phyloP scores from a whole-genome alignment of 2,888 invertebrate species.

The Limenitis camilla region DNA sequence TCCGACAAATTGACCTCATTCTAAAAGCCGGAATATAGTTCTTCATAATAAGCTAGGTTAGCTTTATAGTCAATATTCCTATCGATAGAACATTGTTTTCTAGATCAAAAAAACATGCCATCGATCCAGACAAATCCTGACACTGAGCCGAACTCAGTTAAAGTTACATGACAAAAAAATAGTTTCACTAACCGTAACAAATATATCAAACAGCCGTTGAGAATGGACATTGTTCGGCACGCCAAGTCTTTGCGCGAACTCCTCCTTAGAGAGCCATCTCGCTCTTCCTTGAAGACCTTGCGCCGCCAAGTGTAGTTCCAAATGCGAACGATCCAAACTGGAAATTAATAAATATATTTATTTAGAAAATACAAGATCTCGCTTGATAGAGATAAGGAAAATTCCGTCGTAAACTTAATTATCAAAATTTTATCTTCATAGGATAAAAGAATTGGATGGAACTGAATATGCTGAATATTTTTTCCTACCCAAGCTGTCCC shows the following conservation, averaged over 20 bases:
- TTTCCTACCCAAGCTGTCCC: constrained; percentile 80
- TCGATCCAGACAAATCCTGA: too few species aligned
- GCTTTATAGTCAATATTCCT: too few species aligned
- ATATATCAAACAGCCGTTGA: constrained; percentile 78
- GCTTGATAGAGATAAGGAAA: neutral
- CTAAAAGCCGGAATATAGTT: too few species aligned
- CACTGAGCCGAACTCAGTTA: too few species aligned
- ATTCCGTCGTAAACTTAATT: neutral
- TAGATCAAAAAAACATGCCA: too few species aligned
- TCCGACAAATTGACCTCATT: too few species aligned
- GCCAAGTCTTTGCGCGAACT: constrained; percentile 79
- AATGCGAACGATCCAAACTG: constrained; percentile 72
- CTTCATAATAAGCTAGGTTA: too few species aligned
- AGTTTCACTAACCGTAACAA: constrained; percentile 72
- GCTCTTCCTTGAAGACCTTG: constrained; percentile 28
- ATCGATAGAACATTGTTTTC: too few species aligned
- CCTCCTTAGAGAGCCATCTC: constrained; percentile 42
- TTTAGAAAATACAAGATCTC: neutral
- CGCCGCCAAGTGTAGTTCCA: constrained; percentile 63
- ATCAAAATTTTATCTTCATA: too few species aligned
- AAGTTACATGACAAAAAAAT: too few species aligned
- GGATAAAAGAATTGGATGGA: too few species aligned
- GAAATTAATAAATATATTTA: constrained; percentile 30
- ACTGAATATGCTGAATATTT: neutral
- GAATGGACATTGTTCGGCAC: constrained; percentile 70